Conservation (phyloP, 2,113 vertebrate genomes). For the Leptocoma aspasia region DNA sequence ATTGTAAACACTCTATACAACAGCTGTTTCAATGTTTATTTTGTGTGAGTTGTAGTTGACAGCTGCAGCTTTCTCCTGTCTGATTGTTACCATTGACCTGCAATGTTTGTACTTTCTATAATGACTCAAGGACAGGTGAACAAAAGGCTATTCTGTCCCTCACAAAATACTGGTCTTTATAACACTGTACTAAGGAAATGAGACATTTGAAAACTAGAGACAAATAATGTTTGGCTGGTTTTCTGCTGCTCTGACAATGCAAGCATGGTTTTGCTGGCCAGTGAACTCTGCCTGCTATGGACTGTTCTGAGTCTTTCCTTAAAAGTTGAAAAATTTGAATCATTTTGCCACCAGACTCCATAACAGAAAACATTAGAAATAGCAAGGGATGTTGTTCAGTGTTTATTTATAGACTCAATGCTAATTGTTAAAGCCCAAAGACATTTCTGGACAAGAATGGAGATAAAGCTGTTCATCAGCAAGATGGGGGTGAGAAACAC, state of each 20-base stretch:
- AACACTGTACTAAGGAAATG: neutral
- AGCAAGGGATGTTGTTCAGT: neutral
- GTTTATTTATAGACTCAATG: neutral
- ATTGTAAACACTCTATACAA: neutral
- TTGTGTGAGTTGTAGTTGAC: neutral
- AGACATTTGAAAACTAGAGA: neutral
- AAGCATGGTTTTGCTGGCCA: neutral
- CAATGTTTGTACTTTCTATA: neutral
- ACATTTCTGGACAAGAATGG: neutral
- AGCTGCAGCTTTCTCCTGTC: neutral
- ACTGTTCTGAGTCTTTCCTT: constrained; percentile 36
- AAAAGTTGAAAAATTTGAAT: constrained; percentile 56
- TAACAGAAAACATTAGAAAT: constrained; percentile 38
- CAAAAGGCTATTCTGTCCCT: neutral
- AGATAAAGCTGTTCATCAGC: neutral
- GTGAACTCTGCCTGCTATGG: neutral
- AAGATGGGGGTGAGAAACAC: neutral
- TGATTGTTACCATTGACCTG: neutral
- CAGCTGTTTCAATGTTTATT: neutral
- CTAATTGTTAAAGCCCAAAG: neutral
- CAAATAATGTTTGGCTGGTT: neutral
- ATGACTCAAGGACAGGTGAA: neutral
- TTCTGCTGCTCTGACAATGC: neutral
- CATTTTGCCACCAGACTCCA: neutral
- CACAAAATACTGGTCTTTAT: neutral